A percentile compares a stretch with the other conserved stretches of the same genome.
Conservation (phyloP, 2,888 invertebrate genomes). For the Monopis laevigella region DNA sequence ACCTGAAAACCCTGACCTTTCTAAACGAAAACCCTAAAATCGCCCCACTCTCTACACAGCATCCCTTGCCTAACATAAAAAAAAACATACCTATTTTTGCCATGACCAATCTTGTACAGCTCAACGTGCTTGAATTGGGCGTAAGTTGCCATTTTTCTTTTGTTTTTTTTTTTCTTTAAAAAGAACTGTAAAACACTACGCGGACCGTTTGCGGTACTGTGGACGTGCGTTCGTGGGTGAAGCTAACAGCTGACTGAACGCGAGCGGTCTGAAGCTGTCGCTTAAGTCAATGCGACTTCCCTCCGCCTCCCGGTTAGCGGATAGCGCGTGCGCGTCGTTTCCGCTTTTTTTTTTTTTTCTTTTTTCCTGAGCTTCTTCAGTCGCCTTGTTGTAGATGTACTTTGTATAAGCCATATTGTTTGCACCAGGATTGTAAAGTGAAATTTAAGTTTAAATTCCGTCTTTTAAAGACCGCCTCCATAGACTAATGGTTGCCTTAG, state of each 20-base stretch:
- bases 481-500: no score
- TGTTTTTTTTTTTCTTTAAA: no score
- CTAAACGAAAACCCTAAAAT: slow-evolving; percentile 23
- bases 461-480: no score
- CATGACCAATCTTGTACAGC: slow-evolving; percentile 92
- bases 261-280: slow-evolving; percentile 51
- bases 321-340: slow-evolving; percentile 39
- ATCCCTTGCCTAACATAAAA: slow-evolving; percentile 28
- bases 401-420: neutral
- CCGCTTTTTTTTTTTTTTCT: slow-evolving; percentile 12
- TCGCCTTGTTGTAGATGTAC: slow-evolving; percentile 3
- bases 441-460: no score
- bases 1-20: slow-evolving; percentile 30
- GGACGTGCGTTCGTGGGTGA: slow-evolving; percentile 36
- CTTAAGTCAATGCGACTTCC: slow-evolving; percentile 60
- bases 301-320: slow-evolving; percentile 51
- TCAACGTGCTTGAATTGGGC: slow-evolving; percentile 94
- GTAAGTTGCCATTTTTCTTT: slow-evolving; percentile 82
- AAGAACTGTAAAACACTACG: slow-evolving; percentile 32
- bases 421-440: neutral
- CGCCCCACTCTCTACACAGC: slow-evolving; percentile 23
- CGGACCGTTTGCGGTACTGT: slow-evolving; percentile 27
- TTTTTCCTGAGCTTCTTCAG: slow-evolving; percentile 12
- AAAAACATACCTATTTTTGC: slow-evolving; percentile 83
- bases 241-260: slow-evolving; percentile 63